Evolutionary conservation across 2,113 vertebrate genomes (phyloP), one percentile per base, ranked within the genome.

Genomic region (Gadus chalcogrammus): DNA sequence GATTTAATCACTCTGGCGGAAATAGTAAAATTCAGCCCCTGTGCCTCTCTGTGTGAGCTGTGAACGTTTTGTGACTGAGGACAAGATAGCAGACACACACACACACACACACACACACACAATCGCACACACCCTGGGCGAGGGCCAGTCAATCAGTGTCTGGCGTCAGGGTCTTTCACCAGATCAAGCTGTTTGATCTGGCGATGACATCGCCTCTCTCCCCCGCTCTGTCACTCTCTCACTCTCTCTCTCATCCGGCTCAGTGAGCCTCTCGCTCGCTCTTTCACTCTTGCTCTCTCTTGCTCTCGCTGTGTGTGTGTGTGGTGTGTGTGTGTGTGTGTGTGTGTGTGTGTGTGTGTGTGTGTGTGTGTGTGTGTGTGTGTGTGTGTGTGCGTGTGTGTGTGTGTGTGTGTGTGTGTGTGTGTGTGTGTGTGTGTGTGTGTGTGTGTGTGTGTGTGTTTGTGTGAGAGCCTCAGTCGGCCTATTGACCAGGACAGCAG

Each of bases 101-200:
- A 42, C 38, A 42, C 38, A 42, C 4, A 42, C 38, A 42, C 38
- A 42, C 38, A 42, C 38, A 42, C 38, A 42, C 38, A 42, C 38
- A 42, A 11, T 42, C 38, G 11, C 38, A 42, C 38, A 48, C 42
- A 48, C 66, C 74, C 27, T 55, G 61, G 71, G 64, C 72, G 74
- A 48, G 42, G 42, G 42, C 38, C 62, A 81, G 75, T 84, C 88
- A 84, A 82, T 88, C 79, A 81, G 79, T 81, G 81, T 73, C 81
- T 79, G 53, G 74, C 81, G 82, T 84, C 42, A 48, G 2, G 42
- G 42, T 48, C 9, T 48, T 48, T 48, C 42, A 48, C 64, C 79
- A 77, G 80, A 84, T 83, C 84, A 85, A 80, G 79, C 75, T 38
- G 80, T 85, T 87, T 85, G 88, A 88, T 88, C 79, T 13, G 24